Conservation (phyloP, 53 echinoderm and acorn worm species). For the Echinometra lucunter region DNA sequence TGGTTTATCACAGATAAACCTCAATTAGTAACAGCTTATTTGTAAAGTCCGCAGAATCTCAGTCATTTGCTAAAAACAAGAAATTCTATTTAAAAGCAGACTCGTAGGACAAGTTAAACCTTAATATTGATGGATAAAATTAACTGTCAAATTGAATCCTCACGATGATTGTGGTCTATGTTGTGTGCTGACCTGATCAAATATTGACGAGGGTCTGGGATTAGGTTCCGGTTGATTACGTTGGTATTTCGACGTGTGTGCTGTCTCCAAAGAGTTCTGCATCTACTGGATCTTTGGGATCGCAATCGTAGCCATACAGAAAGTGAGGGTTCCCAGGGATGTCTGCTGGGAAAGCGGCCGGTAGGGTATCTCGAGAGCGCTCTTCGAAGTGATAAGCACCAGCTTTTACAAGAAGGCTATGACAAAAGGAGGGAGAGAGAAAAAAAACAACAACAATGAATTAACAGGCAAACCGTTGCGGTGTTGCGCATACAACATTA, state of each 20-base stretch:
- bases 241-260: slow-evolving; percentile 26
- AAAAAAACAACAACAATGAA: neutral
- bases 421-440: neutral
- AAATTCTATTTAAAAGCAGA: neutral
- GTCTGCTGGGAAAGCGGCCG: slow-evolving; percentile 82
- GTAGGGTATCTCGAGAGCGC: slow-evolving; percentile 83
- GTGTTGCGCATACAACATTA: too few species aligned
- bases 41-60: neutral
- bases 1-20: neutral
- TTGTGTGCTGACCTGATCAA: neutral
- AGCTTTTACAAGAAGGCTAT: slow-evolving; percentile 77
- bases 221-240: slow-evolving; percentile 19
- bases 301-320: slow-evolving; percentile 81
- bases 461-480: too few species aligned
- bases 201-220: neutral
- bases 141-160: slow-evolving; percentile 7
- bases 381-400: slow-evolving; percentile 77
- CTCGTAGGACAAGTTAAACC: neutral
- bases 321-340: slow-evolving; percentile 92
- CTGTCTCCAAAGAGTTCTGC: slow-evolving; percentile 75
- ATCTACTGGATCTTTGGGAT: slow-evolving; percentile 75
- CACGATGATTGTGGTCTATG: neutral
- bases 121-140: neutral
- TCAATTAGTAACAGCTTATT: neutral
- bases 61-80: neutral